Percentiles rank a stretch among this genome's conserved stretches.
These are phyloP conservation scores for Zosterops borbonicus DNA, from an alignment of 2,113 vertebrate genomes.

Conservation along the genomic window DNA sequence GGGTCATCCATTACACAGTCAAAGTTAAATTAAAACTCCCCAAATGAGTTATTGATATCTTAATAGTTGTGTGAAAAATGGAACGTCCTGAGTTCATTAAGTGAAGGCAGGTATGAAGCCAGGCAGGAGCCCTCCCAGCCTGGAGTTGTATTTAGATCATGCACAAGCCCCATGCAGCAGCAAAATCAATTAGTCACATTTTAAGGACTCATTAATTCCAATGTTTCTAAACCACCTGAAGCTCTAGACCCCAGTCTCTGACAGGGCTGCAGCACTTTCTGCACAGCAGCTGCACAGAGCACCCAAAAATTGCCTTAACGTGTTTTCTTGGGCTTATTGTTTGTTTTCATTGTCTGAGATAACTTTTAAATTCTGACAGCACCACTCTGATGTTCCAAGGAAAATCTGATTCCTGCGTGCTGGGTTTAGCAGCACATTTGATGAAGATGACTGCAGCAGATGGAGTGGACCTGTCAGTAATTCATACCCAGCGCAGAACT, in stretches of 20 bases:
- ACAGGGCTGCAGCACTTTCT: background rate
- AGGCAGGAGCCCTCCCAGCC: background rate
- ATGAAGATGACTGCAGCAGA: constrained; percentile 27
- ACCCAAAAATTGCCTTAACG: background rate
- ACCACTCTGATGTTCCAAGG: background rate
- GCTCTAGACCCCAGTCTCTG: background rate
- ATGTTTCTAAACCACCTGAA: background rate
- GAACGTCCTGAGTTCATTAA: background rate
- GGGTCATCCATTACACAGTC: background rate
- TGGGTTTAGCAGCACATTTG: background rate
- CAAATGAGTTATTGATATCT: background rate
- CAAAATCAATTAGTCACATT: background rate
- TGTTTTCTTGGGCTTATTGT: background rate
- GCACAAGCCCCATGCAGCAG: background rate
- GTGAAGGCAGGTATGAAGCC: background rate
- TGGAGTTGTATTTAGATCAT: background rate
- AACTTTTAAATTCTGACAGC: constrained; percentile 1
- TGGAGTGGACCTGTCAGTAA: constrained; percentile 23
- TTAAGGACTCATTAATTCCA: constrained; percentile 21
- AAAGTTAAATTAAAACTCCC: background rate
- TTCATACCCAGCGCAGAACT: background rate
- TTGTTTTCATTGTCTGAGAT: constrained; percentile 15
- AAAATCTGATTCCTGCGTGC: constrained; percentile 8
- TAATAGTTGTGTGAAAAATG: background rate
- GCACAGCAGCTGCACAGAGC: background rate